Percentiles rank a stretch among this genome's conserved stretches.
Evolutionary conservation across 2,888 invertebrate genomes (phyloP).

Genomic region (Phortica okadai): DNA sequence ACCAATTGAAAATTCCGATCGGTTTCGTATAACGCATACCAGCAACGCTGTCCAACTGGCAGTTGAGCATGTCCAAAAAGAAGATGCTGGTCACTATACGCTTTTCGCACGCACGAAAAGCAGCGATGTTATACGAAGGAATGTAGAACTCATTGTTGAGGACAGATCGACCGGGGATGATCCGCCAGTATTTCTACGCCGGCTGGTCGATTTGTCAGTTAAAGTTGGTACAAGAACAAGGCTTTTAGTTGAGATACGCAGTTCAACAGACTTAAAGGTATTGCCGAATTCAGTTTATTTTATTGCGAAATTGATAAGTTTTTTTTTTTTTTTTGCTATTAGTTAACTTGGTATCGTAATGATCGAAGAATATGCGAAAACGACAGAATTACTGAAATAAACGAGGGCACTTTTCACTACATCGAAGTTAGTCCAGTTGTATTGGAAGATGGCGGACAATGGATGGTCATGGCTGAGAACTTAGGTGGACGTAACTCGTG

Average conservation of each 20-base stretch:
- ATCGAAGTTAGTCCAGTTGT: slow-evolving; percentile 89
- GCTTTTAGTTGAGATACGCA: slow-evolving; percentile 89
- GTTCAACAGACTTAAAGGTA: slow-evolving; percentile 88
- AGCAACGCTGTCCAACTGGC: slow-evolving; percentile 84
- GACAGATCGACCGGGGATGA: slow-evolving; percentile 82
- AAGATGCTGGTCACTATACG: slow-evolving; percentile 87
- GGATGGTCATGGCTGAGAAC: slow-evolving; percentile 91
- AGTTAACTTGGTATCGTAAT: slow-evolving; percentile 94
- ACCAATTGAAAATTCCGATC: slow-evolving; percentile 81
- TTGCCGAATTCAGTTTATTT: slow-evolving; percentile 46
- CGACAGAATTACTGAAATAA: slow-evolving; percentile 85
- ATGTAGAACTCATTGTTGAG: slow-evolving; percentile 79
- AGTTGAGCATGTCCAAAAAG: slow-evolving; percentile 84
- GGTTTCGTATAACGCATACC: slow-evolving; percentile 79
- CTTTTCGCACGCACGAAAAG: slow-evolving; percentile 81
- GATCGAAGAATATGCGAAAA: slow-evolving; percentile 85
- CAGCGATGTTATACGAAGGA: slow-evolving; percentile 78
- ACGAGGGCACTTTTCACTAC: slow-evolving; percentile 91
- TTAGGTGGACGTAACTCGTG: slow-evolving; percentile 85
- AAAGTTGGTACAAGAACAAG: slow-evolving; percentile 93
- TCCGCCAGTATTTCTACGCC: slow-evolving; percentile 89
- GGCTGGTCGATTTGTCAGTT: slow-evolving; percentile 90
- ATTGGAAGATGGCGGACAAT: slow-evolving; percentile 88
- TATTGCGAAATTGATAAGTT: slow-evolving; percentile 25
- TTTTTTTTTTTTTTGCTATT: slow-evolving; percentile 34